Base-by-base conservation (phyloP, 2,113 vertebrate species). In the Puffinus mauretanicus region DNA sequence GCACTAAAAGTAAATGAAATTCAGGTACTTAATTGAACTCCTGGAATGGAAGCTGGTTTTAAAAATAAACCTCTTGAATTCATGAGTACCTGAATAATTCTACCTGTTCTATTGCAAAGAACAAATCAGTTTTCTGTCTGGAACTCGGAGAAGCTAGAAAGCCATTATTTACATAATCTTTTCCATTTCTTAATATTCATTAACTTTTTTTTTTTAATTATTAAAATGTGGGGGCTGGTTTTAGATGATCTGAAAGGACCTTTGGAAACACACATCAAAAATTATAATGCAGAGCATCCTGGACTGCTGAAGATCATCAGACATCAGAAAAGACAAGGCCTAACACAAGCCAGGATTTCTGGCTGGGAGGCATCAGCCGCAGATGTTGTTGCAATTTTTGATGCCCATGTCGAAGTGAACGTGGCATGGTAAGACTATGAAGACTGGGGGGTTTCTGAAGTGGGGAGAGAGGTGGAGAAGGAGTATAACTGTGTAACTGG, bases 381-480 rank as follows among this genome's bases (percentile, higher is more conserved):
- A 3, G 98, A 99, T 4, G 98, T 98, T 67, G 98, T 98, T 13
- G 98, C 98, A 77, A 98, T 99, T 84, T 87, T 98, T 88, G 98
- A 99, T 44, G 98, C 98, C 55, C 98, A 98, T 87, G 85, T 98
- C 83, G 99, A 99, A 95, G 98, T 98, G 58, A 98, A 98, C 7
- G 9, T 92, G 9, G 95, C 97, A 20, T 99, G 94, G 95, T 97
- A 90, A 97, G 94, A 5, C 36, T 24, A 24, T 15, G 25, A 67
- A 20, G 12, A 32, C 20, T 77, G 22, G 5, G 19, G 21, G 26
- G 13, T 19, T 57, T 57, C 47, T 38, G 38, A 65, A 67, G 62
- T 64, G 32, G 30, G 20, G 19, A 57, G 47, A 25, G 40, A 15
- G 11, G 11, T 54, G 38, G 16, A 51, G n/a, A 62, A 61, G 18